Percentiles rank a stretch among this genome's conserved stretches.
phyloP scores from a whole-genome alignment of 1,140 invertebrate genomes.

The Parapsyche elsis region DNA sequence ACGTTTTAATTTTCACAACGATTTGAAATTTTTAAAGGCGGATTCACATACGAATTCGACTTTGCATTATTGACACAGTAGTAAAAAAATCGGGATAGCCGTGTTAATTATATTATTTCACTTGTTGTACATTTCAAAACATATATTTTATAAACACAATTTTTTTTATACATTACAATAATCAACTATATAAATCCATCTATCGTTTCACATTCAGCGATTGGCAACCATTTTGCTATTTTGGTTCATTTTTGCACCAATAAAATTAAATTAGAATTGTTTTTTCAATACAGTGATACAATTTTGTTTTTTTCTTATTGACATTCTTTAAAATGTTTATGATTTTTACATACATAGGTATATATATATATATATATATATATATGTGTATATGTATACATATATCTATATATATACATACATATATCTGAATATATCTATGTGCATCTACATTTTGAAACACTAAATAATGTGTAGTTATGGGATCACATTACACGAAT shows the following conservation, averaged over 20 bases:
- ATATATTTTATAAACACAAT: slow-evolving; percentile 4
- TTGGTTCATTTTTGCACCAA: not conserved
- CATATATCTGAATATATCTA: slow-evolving; percentile 35
- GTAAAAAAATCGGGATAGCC: not conserved
- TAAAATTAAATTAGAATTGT: not conserved
- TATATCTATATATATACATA: slow-evolving; percentile 36
- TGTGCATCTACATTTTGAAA: slow-evolving; percentile 40
- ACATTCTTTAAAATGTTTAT: not conserved
- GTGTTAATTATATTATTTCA: not conserved
- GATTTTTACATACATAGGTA: not conserved
- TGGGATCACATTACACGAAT: slow-evolving; percentile 19
- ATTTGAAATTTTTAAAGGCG: not conserved
- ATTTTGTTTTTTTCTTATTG: not conserved
- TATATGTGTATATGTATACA: slow-evolving; percentile 36
- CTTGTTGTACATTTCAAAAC: not conserved
- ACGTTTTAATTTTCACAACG: not conserved
- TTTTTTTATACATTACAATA: not conserved
- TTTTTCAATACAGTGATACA: not conserved
- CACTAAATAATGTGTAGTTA: slow-evolving; percentile 36
- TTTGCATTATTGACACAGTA: not conserved
- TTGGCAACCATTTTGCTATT: not conserved
- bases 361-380: slow-evolving; percentile 36
- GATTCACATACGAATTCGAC: not conserved
- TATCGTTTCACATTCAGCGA: not conserved
- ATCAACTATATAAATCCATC: slow-evolving; percentile 12